Evolutionary conservation across 2,888 invertebrate species (phyloP), one percentile per base, ranked within the genome.

Genomic region (Malthinus seriepunctatus): DNA sequence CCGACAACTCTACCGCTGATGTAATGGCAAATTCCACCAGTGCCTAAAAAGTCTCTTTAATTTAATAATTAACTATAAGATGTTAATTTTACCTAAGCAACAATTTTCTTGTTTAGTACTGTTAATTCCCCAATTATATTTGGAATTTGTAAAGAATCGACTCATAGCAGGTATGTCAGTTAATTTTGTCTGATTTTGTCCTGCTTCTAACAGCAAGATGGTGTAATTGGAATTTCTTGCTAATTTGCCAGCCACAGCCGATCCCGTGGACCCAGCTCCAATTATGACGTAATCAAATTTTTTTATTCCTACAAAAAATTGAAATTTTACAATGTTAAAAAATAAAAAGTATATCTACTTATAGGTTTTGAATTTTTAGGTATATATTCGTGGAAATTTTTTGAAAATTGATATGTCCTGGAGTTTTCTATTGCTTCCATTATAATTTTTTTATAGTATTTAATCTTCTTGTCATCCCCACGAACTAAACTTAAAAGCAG

Each of bases 1-100:
- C 83, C 84, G 32, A 83, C 70, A 1, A 80, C 79, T 68, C 79
- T 80, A 0, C 82, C 83, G 37, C 79, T 39, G 2, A 11, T 39
- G 8, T 10, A 39, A 39, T 3, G 3, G 12, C 39, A 39, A 12
- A 12, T 10, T 8, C 14, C 14, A 39, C 12, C 12, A 12, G 12
- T 11, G 12, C 39, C 10, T 39, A 12, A 8, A 5, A 11, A 11
- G 8, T 12, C 10, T 3, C 5, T 4, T 39, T 23, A 23, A 23
- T 23, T 23, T 23, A 3, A 23, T 23, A 23, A 5, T 39, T 39
- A 3, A 11, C 4, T 11, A 39, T 39, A 1, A 5, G 23, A 23
- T 5, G 23, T 23, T 23, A n/a, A 5, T 23, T 23, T 23, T 23
- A 39, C 39, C 12, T 11, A 39, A 39, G 7, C 39, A 39, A 39